These are phyloP conservation scores for Tachyglossus aculeatus DNA, from an alignment of 2,797 vertebrate species.

Conservation along the genomic window DNA sequence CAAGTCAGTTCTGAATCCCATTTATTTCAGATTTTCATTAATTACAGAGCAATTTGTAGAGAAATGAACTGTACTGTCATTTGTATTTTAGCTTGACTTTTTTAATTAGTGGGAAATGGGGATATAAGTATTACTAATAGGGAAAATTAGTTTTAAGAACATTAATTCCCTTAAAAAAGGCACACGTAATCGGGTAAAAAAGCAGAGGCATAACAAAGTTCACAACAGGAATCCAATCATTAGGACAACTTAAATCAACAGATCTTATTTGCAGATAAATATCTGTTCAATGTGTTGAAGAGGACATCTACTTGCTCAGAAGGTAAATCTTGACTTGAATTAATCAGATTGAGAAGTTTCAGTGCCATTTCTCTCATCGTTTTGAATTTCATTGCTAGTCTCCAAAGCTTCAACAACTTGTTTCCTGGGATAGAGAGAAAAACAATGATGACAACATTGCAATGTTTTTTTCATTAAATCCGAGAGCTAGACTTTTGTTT, in stretches of 20 bases:
- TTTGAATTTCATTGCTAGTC: not conserved
- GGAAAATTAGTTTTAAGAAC: conserved; percentile 36
- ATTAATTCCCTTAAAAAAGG: conserved; percentile 14
- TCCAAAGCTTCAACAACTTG: too few relatives aligned
- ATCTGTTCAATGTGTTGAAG: not conserved
- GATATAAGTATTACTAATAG: conserved; percentile 36
- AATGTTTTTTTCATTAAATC: too few relatives aligned
- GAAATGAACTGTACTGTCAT: conserved; percentile 10
- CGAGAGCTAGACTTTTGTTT: too few relatives aligned
- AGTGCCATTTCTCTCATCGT: not conserved
- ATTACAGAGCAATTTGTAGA: conserved; percentile 8
- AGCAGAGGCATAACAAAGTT: not conserved
- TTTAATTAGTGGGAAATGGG: conserved; percentile 31
- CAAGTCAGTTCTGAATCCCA: conserved; percentile 3
- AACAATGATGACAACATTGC: too few relatives aligned
- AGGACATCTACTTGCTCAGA: not conserved
- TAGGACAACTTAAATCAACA: conserved; percentile 8
- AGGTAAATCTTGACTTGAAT: not conserved
- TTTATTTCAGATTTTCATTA: conserved; percentile 41
- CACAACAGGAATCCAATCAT: conserved; percentile 21
- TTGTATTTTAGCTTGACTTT: conserved; percentile 25
- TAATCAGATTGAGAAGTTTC: not conserved
- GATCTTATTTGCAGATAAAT: not conserved
- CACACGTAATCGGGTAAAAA: not conserved
- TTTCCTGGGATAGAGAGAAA: not conserved